Evolutionary conservation across 2,113 vertebrate species (phyloP), one percentile per base, ranked within the genome.

Genomic region (Todiramphus chloris): DNA sequence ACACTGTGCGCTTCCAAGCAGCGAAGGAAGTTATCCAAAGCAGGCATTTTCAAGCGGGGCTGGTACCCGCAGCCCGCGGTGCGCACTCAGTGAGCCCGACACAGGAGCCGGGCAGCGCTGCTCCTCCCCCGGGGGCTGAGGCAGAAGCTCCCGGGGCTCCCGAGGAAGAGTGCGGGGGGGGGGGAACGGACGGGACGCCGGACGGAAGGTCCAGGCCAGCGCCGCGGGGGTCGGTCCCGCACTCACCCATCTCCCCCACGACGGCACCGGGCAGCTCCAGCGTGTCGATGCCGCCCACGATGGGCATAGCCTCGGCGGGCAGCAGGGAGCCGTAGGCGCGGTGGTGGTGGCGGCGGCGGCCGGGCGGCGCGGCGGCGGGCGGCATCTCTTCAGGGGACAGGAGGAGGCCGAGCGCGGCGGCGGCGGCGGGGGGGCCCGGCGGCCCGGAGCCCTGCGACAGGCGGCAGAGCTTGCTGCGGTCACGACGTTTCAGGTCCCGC

Each of bases 401-500:
- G 3, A 95, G 87, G 80, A 96, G 94, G 50, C 94, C 96, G 76
- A 96, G 92, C n/a, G n/a, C n/a, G 55, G 93, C 60, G n/a, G 86
- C 35, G 21, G 48, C 35, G 21, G 48, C 9, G 23, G 48, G 23
- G 84, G 91, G 69, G 19, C 60, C 86, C 41, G 90, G 83, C 51
- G 87, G 85, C 43, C 87, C 95, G 80, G 89, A 69, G 89, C 95
- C 96, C 44, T 94, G 96, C 21, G 92, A 92, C 13, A 96, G 58
- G 48, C 96, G 96, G 95, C 96, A 95, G 18, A 96, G 96, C 78
- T 97, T 97, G 96, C 94, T 96, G 66, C 96, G 97, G 87, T 96
- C 96, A 17, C 97, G 97, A 48, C 97, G 97, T 87, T 97, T 97
- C 35, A 97, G 82, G 87, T 97, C 97, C 78, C 97, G 75, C 97